A percentile compares a stretch with the other conserved stretches of the same genome.
phyloP scores from a whole-genome alignment of 1,140 invertebrate species.

The Polypedilum vanderplanki region DNA sequence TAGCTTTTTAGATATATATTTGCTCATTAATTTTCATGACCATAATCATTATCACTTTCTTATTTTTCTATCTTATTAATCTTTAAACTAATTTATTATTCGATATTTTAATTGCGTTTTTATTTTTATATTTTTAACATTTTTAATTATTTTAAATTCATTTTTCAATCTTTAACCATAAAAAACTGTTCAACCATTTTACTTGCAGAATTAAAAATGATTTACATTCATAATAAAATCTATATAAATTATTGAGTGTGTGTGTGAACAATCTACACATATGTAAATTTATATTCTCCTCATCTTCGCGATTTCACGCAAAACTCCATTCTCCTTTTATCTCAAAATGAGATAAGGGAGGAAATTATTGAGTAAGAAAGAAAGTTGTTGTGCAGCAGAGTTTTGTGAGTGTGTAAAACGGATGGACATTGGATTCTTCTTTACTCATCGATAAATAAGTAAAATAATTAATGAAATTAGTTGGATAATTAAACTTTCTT shows the following conservation, averaged over 20 bases:
- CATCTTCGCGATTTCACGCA: no score
- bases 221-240: neutral
- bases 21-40: no score
- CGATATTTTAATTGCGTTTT: no score
- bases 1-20: no score
- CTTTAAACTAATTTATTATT: neutral
- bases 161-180: neutral
- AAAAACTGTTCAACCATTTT: neutral
- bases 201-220: slow-evolving; percentile 11
- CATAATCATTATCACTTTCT: no score
- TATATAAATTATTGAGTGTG: slow-evolving; percentile 1
- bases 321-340: neutral
- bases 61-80: neutral
- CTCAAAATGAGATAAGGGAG: neutral
- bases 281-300: neutral
- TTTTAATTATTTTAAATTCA: neutral
- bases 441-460: no score
- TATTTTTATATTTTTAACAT: no score
- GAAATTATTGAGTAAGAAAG: neutral
- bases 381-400: neutral
- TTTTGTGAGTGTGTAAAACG: no score
- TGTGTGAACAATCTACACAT: slow-evolving; percentile 1
- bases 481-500: no score
- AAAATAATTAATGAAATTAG: no score
- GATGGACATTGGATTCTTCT: no score